Conservation (phyloP, 2,797 vertebrate genomes). For the Mus minutoides region DNA sequence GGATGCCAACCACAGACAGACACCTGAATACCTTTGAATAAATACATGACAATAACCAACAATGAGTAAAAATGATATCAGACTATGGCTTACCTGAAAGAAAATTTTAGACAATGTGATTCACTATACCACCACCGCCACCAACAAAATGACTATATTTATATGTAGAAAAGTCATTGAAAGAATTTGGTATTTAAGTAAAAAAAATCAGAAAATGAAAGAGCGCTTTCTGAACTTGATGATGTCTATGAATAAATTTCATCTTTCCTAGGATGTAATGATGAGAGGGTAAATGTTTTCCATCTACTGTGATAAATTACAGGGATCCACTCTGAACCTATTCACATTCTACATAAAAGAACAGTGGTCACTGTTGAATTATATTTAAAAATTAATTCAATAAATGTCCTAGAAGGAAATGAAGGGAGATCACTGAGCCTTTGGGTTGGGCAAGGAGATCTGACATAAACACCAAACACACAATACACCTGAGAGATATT, state of each 20-base stretch:
- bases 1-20: neutral
- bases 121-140: neutral
- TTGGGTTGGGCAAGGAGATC: neutral
- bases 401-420: neutral
- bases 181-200: neutral
- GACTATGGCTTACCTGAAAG: neutral
- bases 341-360: neutral
- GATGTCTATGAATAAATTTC: neutral
- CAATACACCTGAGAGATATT: neutral
- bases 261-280: neutral
- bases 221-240: neutral
- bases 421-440: neutral
- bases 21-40: neutral
- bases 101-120: neutral
- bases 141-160: neutral
- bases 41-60: neutral
- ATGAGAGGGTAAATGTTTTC: neutral
- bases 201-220: neutral
- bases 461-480: neutral
- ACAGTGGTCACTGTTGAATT: neutral
- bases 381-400: neutral
- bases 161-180: neutral
- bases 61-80: neutral
- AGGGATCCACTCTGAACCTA: neutral
- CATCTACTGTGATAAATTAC: neutral